phyloP scores from a whole-genome alignment of 2,113 vertebrate species.

The Tichodroma muraria region DNA sequence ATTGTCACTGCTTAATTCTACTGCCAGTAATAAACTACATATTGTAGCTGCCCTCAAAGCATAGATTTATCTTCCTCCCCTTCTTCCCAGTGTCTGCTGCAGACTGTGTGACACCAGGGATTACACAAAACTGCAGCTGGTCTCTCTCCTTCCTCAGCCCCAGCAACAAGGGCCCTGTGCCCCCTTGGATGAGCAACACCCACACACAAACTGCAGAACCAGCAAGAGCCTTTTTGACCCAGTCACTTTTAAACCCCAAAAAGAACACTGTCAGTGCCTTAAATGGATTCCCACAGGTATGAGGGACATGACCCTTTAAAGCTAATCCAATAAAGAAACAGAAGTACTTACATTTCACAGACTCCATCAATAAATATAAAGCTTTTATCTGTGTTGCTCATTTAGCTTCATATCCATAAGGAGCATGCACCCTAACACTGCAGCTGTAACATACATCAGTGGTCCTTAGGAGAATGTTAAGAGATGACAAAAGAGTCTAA shows the following conservation, averaged over 20 bases:
- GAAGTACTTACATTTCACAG: neutral
- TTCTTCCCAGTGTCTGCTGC: neutral
- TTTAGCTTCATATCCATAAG: neutral
- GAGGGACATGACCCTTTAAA: neutral
- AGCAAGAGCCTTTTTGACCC: neutral
- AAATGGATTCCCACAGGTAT: neutral
- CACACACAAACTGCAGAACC: rapidly evolving
- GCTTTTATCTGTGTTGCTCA: neutral
- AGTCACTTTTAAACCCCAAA: neutral
- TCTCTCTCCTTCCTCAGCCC: neutral
- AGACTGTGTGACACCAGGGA: neutral
- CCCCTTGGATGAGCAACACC: neutral
- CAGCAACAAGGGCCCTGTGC: neutral
- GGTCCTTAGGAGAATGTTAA: neutral
- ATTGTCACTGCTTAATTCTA: neutral
- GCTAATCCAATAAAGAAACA: neutral
- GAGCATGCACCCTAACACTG: neutral
- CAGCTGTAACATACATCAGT: neutral
- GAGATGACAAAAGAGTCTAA: neutral
- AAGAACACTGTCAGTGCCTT: neutral
- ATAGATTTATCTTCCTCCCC: neutral
- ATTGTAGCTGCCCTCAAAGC: neutral
- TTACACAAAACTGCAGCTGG: neutral
- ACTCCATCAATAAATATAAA: neutral
- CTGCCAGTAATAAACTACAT: neutral